Base-by-base conservation (phyloP, 2,888 invertebrate genomes). In the Priocnemis perturbator region DNA sequence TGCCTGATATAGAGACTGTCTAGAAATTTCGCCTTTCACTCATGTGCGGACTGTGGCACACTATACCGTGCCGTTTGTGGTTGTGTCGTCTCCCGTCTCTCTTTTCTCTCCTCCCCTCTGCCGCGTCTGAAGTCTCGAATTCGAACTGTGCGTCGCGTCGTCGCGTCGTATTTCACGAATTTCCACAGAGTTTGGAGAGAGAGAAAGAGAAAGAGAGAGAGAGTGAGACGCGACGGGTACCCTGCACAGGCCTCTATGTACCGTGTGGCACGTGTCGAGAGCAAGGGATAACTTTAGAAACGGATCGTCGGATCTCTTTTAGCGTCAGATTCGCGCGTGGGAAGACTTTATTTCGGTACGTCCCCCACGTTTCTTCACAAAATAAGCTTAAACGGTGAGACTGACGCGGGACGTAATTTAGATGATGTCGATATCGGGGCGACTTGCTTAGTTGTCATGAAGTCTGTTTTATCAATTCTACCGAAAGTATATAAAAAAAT, bases 301-400 rank as follows among this genome's bases (percentile, higher is more conserved):
- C 81, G 83, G 83, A 86, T 83, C 82, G 84, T 81, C 80, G 83
- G 83, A 83, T 86, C 86, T 83, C 85, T 87, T 86, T 87, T 84
- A 87, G 87, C 84, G 73, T 83, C 79, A 83, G 81, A 84, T 86
- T 85, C 84, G 81, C 81, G 89, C 88, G 89, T 89, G 89, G 89
- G 89, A 88, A 86, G 88, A 84, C 83, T 84, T 87, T 88, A 88
- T 88, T 88, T 87, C 81, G 75, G 82, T 84, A 75, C 78, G 74
- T 77, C 83, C 83, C 83, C 82, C 68, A 74, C 79, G 76, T 81
- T 83, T 84, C 74, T 68, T 74, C 81, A 78, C 82, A 78, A 83
- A 82, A 81, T 79, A 79, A 76, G 80, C 74, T 78, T 77, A 84
- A 81, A 79, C 77, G 76, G 81, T 44, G 67, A 63, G 73, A 68